These are phyloP conservation scores for Rhea americana DNA, from an alignment of 2,113 vertebrate genomes.

Conservation along the genomic window DNA sequence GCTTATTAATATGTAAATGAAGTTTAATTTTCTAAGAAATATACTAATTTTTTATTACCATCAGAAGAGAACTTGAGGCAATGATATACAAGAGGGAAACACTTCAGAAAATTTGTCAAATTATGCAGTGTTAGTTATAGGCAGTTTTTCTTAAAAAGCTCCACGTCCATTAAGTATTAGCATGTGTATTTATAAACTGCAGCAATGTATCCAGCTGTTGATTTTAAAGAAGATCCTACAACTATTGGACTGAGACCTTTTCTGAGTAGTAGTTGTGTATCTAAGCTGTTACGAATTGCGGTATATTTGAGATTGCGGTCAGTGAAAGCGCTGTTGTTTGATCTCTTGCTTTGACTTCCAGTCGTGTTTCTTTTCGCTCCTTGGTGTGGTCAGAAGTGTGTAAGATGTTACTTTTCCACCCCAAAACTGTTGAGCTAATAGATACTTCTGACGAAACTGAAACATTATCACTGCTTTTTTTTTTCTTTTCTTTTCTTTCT, in stretches of 20 bases:
- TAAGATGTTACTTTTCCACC: background rate
- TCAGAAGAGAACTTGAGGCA: background rate
- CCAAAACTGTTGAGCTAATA: background rate
- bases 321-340: background rate
- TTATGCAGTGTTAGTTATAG: background rate
- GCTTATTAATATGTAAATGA: background rate
- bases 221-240: background rate
- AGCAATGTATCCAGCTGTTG: background rate
- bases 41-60: background rate
- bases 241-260: background rate
- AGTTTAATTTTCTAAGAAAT: background rate
- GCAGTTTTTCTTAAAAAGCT: background rate
- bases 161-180: background rate
- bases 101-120: background rate
- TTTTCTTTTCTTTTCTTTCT: background rate
- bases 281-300: background rate
- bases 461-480: background rate
- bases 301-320: background rate
- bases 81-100: background rate
- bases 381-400: background rate
- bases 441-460: background rate
- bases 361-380: background rate
- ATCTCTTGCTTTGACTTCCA: background rate
- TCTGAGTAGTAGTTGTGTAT: background rate
- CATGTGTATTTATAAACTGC: background rate